A percentile compares a stretch with the other conserved stretches of the same genome.
Conservation (phyloP, 2,797 vertebrate genomes). For the Ceryle rudis region DNA sequence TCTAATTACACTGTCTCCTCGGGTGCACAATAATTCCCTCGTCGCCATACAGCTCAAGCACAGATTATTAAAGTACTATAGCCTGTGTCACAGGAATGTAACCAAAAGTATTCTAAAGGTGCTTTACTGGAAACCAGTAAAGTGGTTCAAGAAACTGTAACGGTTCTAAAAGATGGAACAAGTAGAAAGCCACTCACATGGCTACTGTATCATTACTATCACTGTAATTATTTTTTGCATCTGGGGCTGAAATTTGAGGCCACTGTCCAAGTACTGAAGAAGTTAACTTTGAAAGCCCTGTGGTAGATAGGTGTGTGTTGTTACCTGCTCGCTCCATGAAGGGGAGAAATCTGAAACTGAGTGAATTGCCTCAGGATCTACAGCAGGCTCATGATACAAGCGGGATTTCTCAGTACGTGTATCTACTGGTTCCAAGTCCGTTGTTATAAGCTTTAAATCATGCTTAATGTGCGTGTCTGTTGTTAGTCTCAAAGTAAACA, state of each 20-base stretch:
- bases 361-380: neutral
- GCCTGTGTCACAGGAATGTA: slow-evolving; percentile 67
- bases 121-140: slow-evolving; percentile 60
- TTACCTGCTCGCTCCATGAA: neutral
- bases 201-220: slow-evolving; percentile 29
- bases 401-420: neutral
- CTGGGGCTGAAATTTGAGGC: slow-evolving; percentile 35
- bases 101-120: slow-evolving; percentile 65
- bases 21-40: slow-evolving; percentile 79
- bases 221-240: slow-evolving; percentile 27
- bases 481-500: neutral
- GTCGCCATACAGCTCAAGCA: slow-evolving; percentile 70
- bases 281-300: neutral
- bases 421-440: neutral
- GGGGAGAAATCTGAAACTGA: neutral
- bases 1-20: slow-evolving; percentile 80
- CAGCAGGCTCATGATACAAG: neutral
- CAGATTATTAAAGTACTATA: slow-evolving; percentile 77
- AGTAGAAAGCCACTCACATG: neutral
- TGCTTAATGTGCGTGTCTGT: neutral
- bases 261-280: neutral
- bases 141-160: slow-evolving; percentile 51
- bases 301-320: neutral
- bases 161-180: slow-evolving; percentile 48
- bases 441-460: neutral